Evolutionary conservation across 2,797 vertebrate genomes (phyloP), one percentile per base, ranked within the genome.

Genomic region (Scomberomorus guttatus): DNA sequence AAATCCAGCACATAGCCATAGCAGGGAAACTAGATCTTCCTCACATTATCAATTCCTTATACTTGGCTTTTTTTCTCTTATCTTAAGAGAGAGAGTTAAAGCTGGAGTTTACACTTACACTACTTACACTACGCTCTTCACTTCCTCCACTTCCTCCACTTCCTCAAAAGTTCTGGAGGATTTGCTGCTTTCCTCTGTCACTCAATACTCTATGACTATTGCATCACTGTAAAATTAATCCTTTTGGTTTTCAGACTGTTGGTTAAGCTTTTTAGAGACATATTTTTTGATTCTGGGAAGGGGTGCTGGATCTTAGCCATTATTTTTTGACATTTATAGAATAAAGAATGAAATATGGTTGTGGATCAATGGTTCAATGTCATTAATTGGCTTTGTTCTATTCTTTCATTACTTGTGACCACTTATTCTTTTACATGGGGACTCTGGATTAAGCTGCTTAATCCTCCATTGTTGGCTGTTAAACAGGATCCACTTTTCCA

Each of bases 391-490:
- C 56, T 62, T 37, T 51, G 32, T 13, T 58, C 20, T 54, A 1
- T 62, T 29, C 42, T 48, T 48, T 22, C 51, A 59, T 67, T 27
- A 34, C 29, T 75, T 14, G 15, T 25, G 59, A 48, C 27, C 39
- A 37, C 54, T 56, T 34, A 54, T 56, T 74, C 42, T 25, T 64
- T n/a, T 20, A 52, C 22, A 61, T 3, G 6, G 63, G 34, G 61
- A 24, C 61, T 66, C 63, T 55, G 70, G 84, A 80, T 77, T 83
- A 68, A 0, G 1, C 64, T 18, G 60, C 37, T 10, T 80, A 81
- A 68, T 75, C 70, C 62, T 59, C 66, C 39, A 65, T 60, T 80
- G 52, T 69, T 56, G 18, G 15, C 71, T 46, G 27, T 58, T 71
- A 46, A 72, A 58, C 50, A 24, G 37, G 59, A 74, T 57, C 64